Conservation (phyloP, 2,113 vertebrate genomes). For the Acrocephalus kingi region DNA sequence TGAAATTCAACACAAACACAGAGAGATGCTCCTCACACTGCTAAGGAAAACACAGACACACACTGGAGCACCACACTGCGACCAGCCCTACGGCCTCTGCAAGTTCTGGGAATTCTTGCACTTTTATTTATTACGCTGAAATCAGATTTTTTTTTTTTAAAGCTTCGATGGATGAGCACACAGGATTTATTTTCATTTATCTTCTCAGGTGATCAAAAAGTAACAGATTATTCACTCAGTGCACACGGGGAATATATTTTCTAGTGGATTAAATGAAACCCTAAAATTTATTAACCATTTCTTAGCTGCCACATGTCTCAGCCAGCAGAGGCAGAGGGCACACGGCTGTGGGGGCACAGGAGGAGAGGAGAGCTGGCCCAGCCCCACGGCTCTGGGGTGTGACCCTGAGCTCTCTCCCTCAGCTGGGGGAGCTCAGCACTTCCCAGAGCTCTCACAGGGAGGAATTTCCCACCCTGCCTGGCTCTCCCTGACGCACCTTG, state of each 20-base stretch:
- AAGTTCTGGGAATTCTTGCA: background rate
- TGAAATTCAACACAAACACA: slow-evolving; percentile 12
- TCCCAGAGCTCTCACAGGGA: background rate
- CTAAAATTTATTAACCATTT: background rate
- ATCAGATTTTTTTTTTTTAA: background rate
- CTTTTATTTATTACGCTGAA: background rate
- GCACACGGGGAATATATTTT: background rate
- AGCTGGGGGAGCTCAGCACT: background rate
- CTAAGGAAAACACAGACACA: background rate
- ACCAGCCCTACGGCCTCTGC: fast-evolving
- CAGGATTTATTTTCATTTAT: background rate
- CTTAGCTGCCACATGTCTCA: background rate
- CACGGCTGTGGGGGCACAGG: background rate
- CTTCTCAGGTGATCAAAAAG: background rate
- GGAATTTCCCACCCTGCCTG: background rate
- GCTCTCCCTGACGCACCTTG: background rate
- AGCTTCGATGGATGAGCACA: background rate
- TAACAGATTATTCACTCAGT: background rate
- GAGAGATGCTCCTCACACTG: background rate
- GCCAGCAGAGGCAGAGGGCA: background rate
- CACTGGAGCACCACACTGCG: fast-evolving
- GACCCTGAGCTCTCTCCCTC: background rate
- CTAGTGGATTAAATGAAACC: background rate
- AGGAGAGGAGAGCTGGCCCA: background rate
- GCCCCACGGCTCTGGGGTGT: too few species aligned